A percentile compares a stretch with the other conserved stretches of the same genome.
Evolutionary conservation across 2,797 vertebrate species (phyloP).

Genomic region (Myotis myotis): DNA sequence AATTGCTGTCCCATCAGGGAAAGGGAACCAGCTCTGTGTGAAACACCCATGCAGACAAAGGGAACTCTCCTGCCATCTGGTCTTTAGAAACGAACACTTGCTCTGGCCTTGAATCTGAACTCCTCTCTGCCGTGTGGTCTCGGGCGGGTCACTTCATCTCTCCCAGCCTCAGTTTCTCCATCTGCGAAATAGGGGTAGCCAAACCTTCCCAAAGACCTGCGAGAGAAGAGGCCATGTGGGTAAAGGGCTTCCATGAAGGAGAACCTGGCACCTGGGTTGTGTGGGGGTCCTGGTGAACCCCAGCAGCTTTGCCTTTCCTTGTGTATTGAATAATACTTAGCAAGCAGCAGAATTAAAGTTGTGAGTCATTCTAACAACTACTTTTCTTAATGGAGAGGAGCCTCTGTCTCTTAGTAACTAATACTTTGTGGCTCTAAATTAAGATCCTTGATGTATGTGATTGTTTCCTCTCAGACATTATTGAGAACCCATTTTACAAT

Average conservation of each 20-base stretch:
- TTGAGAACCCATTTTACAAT: neutral
- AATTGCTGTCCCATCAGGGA: too few relatives aligned
- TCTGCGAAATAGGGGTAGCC: neutral
- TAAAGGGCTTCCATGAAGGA: neutral
- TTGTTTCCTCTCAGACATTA: neutral
- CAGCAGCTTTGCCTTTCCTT: conserved; percentile 18
- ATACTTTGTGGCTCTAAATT: conserved; percentile 44
- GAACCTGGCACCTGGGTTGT: neutral
- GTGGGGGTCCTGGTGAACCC: neutral
- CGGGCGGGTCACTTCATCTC: neutral
- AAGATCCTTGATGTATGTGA: neutral
- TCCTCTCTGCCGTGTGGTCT: neutral
- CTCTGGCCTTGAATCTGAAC: neutral
- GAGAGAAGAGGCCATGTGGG: neutral
- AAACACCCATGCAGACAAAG: neutral
- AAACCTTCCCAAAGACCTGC: neutral
- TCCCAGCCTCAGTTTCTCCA: neutral
- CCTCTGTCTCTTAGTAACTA: neutral
- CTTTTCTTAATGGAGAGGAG: conserved; percentile 61
- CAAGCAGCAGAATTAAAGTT: conserved; percentile 35
- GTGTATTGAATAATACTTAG: conserved; percentile 33
- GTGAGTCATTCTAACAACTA: neutral
- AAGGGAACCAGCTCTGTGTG: neutral
- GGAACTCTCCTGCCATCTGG: neutral
- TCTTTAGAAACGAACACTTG: neutral